Percentiles rank a stretch among this genome's conserved stretches.
These are phyloP conservation scores for Mionectes olivaceus DNA, from an alignment of 2,797 vertebrate genomes.

Conservation along the genomic window DNA sequence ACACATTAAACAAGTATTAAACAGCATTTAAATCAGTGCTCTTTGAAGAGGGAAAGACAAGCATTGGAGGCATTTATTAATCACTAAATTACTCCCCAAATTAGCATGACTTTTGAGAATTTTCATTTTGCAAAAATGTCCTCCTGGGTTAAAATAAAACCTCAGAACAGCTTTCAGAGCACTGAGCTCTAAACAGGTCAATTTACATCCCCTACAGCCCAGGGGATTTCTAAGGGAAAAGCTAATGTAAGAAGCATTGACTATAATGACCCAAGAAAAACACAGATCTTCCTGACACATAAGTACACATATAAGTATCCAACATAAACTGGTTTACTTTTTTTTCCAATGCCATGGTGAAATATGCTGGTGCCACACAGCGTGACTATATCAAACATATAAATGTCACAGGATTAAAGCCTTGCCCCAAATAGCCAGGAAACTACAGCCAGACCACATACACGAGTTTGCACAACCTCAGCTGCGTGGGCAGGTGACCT, in stretches of 20 bases:
- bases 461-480: rapidly evolving
- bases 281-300: neutral
- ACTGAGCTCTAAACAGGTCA: neutral
- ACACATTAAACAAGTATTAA: conserved; percentile 66
- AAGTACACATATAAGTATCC: neutral
- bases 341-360: neutral
- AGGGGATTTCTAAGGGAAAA: neutral
- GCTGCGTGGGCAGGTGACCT: rapidly evolving
- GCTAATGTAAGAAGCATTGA: neutral
- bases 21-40: conserved; percentile 48
- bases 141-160: conserved; percentile 17
- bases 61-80: conserved; percentile 40
- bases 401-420: neutral
- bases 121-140: conserved; percentile 28
- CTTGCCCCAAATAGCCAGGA: neutral
- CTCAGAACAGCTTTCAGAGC: neutral
- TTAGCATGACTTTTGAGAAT: conserved; percentile 48
- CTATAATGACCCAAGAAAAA: neutral
- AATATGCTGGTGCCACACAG: neutral
- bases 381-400: neutral
- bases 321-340: neutral
- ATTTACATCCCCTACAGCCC: neutral
- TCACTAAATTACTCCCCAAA: conserved; percentile 51
- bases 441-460: rapidly evolving
- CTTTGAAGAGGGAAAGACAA: conserved; percentile 42